phyloP scores from a whole-genome alignment of 2,888 invertebrate genomes.

The Andrena chrysosceles region DNA sequence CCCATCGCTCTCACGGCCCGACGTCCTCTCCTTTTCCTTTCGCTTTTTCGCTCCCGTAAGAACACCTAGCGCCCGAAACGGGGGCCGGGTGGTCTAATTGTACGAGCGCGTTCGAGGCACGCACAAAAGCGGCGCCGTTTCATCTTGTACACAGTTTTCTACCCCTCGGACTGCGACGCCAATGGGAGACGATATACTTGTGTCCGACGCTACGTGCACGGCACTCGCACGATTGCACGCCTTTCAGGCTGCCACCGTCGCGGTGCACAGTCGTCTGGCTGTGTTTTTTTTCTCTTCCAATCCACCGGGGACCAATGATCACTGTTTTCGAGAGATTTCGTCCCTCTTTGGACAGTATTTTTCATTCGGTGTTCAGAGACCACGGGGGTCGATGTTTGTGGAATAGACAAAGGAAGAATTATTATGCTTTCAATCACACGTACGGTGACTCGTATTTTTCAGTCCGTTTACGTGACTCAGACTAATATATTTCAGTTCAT shows the following conservation, averaged over 20 bases:
- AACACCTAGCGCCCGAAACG: slow-evolving; percentile 45
- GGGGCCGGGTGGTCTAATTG: slow-evolving; percentile 60
- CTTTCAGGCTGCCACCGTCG: slow-evolving; percentile 8
- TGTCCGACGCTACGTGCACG: neutral
- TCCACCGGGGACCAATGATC: slow-evolving; percentile 20
- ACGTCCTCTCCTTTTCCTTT: slow-evolving; percentile 17
- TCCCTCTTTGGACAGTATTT: neutral
- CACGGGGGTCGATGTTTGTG: neutral
- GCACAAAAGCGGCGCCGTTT: slow-evolving; percentile 57
- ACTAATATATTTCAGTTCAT: too few relatives aligned
- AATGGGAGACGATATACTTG: slow-evolving; percentile 19
- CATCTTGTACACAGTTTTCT: slow-evolving; percentile 42
- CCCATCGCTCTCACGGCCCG: slow-evolving; percentile 22
- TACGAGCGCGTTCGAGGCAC: slow-evolving; percentile 41
- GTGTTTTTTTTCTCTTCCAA: neutral
- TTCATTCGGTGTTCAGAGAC: neutral
- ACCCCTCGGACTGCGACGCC: slow-evolving; percentile 48
- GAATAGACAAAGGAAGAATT: neutral
- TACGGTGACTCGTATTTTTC: too few relatives aligned
- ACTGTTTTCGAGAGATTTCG: slow-evolving; percentile 15
- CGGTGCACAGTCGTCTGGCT: slow-evolving; percentile 1
- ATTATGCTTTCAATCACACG: neutral
- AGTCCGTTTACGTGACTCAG: too few relatives aligned
- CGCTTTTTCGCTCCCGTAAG: slow-evolving; percentile 35
- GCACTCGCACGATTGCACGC: slow-evolving; percentile 11